Conservation (phyloP, 2,888 invertebrate genomes). For the Nowickia ferox region DNA sequence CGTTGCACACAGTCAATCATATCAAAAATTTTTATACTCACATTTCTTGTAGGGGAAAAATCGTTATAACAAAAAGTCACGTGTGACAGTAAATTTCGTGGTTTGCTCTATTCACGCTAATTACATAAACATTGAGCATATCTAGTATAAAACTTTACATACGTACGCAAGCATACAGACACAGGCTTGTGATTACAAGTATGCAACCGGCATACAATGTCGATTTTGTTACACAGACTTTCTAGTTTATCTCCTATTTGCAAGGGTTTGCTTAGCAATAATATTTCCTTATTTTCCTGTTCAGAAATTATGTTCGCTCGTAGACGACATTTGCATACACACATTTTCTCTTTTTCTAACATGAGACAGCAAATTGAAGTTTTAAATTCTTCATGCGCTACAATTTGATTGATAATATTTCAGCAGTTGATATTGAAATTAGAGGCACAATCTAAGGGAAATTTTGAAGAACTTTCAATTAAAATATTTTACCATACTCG, state of each 20-base stretch:
- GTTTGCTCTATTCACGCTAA: not conserved
- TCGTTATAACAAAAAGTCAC: not conserved
- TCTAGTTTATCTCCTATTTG: constrained; percentile 8
- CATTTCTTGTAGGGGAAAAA: not conserved
- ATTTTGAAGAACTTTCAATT: constrained; percentile 11
- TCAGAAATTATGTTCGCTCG: constrained; percentile 31
- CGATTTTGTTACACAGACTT: constrained; percentile 13
- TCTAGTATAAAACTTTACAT: not conserved
- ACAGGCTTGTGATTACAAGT: constrained; percentile 7
- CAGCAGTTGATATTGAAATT: not conserved
- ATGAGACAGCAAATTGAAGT: not conserved
- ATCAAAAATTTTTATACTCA: no score
- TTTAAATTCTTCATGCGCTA: constrained; percentile 7
- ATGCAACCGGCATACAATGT: constrained; percentile 2
- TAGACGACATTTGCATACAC: constrained; percentile 11
- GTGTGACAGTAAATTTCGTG: not conserved
- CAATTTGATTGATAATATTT: constrained; percentile 24
- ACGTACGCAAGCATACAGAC: not conserved
- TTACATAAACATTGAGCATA: not conserved
- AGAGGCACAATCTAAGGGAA: constrained; percentile 9
- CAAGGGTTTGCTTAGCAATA: constrained; percentile 35
- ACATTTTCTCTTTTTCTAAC: not conserved
- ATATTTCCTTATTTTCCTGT: constrained; percentile 42
- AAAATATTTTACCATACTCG: not conserved
- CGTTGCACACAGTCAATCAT: no score